A percentile compares a stretch with the other conserved stretches of the same genome.
Evolutionary conservation across 2,113 vertebrate genomes (phyloP).

Genomic region (Porphyrio hochstetteri): DNA sequence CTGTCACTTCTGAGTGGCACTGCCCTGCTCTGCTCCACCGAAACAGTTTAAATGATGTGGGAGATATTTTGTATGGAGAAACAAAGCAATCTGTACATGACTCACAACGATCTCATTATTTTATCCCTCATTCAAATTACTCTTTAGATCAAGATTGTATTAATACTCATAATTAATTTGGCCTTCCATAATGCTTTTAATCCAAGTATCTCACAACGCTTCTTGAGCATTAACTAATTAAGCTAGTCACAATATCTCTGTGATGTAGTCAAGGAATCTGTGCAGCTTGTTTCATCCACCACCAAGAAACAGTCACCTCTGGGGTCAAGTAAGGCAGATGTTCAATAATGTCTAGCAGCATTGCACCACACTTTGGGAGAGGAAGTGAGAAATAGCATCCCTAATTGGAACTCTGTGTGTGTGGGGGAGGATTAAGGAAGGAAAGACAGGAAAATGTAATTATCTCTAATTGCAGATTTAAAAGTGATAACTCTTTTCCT

Average conservation of each 20-base stretch:
- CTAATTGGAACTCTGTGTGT: not conserved
- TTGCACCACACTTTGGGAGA: not conserved
- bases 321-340: conserved; percentile 10
- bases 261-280: not conserved
- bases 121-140: conserved; percentile 18
- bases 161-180: conserved; percentile 47
- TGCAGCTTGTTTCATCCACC: not conserved
- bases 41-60: not conserved
- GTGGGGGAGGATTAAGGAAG: not conserved
- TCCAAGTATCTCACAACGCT: not conserved
- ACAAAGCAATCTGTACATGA: not conserved
- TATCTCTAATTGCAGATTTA: conserved; percentile 19
- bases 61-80: not conserved
- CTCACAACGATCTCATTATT: not conserved
- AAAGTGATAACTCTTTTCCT: not conserved
- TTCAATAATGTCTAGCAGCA: not conserved
- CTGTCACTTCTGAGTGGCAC: not conserved
- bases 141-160: conserved; percentile 21
- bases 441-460: conserved; percentile 17
- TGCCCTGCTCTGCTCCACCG: not conserved
- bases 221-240: conserved; percentile 37
- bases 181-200: conserved; percentile 5
- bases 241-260: not conserved
- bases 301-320: not conserved
- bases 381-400: not conserved